A percentile compares a stretch with the other conserved stretches of the same genome.
These are phyloP conservation scores for Merluccius polli DNA, from an alignment of 2,797 vertebrate species.

Conservation along the genomic window DNA sequence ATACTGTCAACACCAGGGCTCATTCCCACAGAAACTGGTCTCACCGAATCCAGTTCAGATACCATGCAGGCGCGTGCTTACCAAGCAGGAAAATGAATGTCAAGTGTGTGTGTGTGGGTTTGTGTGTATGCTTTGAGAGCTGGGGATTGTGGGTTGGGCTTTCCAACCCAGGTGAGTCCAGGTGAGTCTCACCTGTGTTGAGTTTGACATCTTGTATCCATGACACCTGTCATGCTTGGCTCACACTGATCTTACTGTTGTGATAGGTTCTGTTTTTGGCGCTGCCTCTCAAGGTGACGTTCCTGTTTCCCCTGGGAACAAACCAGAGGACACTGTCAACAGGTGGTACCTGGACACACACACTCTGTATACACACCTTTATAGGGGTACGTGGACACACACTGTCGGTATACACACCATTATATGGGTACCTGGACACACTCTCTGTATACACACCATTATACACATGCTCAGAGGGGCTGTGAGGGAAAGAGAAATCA, in stretches of 20 bases:
- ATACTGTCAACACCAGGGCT: neutral
- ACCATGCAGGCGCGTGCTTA: slow-evolving; percentile 28
- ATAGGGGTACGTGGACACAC: neutral
- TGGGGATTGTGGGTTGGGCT: neutral
- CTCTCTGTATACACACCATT: no score
- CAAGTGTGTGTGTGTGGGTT: neutral
- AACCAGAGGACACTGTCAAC: slow-evolving; percentile 11
- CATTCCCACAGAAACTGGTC: neutral
- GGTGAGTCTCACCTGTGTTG: neutral
- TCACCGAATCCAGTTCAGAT: neutral
- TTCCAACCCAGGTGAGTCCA: neutral
- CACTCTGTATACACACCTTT: neutral
- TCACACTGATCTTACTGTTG: neutral
- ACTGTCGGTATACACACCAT: neutral
- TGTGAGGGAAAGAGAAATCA: no score
- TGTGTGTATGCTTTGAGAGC: neutral
- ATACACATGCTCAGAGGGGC: no score
- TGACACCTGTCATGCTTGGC: neutral
- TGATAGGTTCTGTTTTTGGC: neutral
- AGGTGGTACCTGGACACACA: slow-evolving; percentile 26
- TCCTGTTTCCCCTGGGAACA: slow-evolving; percentile 50
- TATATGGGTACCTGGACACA: neutral
- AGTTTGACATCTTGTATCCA: neutral
- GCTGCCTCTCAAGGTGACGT: slow-evolving; percentile 46
- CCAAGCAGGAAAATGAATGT: slow-evolving; percentile 19